Base-by-base conservation (phyloP, 2,113 vertebrate species). In the Gorsachius goisagi region DNA sequence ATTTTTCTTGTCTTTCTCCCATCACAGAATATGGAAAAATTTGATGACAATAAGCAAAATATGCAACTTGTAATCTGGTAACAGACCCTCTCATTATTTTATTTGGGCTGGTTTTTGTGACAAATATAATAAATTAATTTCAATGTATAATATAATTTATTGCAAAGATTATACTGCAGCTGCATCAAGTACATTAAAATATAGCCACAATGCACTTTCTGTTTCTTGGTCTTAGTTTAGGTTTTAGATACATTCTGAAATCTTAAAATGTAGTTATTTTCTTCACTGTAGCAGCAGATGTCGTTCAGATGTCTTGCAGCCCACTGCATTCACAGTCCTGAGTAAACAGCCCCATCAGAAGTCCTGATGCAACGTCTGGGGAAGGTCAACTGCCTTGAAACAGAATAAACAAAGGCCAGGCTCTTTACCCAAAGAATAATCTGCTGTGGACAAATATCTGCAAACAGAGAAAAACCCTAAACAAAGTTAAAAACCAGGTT, bases 271-370 rank as follows among this genome's bases (percentile, higher is more conserved):
- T 15, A 52, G 6, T 30, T 77, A 9, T 41, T 91, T 87, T 75
- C 35, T 15, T 60, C 39, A 52, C 28, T 1, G 1, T 18, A 30
- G 18, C 27, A 91, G 22, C 22, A 68, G 32, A 26, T 33, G 7
- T 18, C 41, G 73, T 80, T 30, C 23, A 79, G 5, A 3, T 1
- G 0, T 72, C 33, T 49, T 45, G 27, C 20, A 62, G 15, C 7
- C 9, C 80, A 18, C 15, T 23, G 20, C 22, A 32, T 66, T 9
- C 1, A 2, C 4, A 67, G 32, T 32, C 13, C 47, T 1, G 1
- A 32, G 17, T 20, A 95, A 67, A 81, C 11, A 71, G 5, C 9
- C 22, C 52, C 76, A 44, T 44, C 41, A 44, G 15, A 44, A 44
- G 41, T 83, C 60, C 49, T 85, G 6, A 30, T 49, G 27, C 2